A percentile compares a stretch with the other conserved stretches of the same genome.
phyloP scores from a whole-genome alignment of 2,888 invertebrate genomes.

The Phytoseiulus persimilis region DNA sequence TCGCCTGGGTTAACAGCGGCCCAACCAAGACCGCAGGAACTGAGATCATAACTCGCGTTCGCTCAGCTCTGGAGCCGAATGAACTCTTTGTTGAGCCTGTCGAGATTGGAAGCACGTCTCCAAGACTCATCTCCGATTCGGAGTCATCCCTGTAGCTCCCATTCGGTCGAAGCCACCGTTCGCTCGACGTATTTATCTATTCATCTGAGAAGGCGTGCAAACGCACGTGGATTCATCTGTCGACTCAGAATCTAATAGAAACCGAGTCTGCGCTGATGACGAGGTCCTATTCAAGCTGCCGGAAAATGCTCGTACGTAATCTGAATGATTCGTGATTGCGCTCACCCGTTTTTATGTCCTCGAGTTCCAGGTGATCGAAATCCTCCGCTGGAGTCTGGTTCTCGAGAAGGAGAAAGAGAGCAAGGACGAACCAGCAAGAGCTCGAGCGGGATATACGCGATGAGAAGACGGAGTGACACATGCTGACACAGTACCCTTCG shows the following conservation, averaged over 20 bases:
- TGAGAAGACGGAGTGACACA: neutral
- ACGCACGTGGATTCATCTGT: neutral
- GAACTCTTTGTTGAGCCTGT: no score
- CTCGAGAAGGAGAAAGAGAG: neutral
- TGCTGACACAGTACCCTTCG: neutral
- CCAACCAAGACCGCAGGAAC: no score
- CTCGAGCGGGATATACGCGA: neutral
- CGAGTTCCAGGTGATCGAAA: slow-evolving; percentile 14
- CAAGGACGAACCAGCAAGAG: neutral
- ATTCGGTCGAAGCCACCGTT: neutral
- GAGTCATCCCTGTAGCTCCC: no score
- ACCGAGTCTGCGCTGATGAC: neutral
- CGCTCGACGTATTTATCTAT: neutral
- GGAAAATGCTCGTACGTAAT: neutral
- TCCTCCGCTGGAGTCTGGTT: neutral
- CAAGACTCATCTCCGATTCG: no score
- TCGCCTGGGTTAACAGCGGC: no score
- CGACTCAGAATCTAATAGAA: neutral
- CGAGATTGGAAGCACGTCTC: no score
- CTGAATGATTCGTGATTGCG: neutral
- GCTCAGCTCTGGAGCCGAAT: no score
- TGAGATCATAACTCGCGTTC: no score
- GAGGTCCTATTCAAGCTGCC: neutral
- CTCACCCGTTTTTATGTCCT: slow-evolving; percentile 24
- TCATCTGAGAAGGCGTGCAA: neutral